Evolutionary conservation across 2,888 invertebrate species (phyloP).

Genomic region (Pseudoips prasinana): DNA sequence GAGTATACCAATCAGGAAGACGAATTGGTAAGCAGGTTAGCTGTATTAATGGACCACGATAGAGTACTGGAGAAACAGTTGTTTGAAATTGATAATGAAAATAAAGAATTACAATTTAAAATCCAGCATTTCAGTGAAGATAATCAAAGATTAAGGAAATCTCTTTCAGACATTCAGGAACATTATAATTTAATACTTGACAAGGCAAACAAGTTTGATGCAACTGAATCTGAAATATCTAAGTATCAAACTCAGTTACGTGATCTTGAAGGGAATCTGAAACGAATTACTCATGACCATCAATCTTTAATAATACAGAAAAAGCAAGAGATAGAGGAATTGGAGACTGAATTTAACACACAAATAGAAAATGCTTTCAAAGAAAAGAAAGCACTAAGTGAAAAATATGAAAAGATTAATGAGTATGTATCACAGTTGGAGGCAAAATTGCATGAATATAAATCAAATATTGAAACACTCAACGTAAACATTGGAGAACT

Average conservation of each 20-base stretch:
- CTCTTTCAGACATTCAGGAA: constrained; percentile 66
- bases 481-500: constrained; percentile 59
- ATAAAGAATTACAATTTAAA: constrained; percentile 78
- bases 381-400: constrained; percentile 71
- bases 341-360: constrained; percentile 70
- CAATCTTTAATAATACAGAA: constrained; percentile 64
- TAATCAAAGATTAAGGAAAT: constrained; percentile 70
- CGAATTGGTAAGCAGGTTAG: constrained; percentile 83
- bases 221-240: constrained; percentile 50
- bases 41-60: constrained; percentile 83
- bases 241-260: constrained; percentile 59
- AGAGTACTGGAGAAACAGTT: constrained; percentile 84
- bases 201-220: constrained; percentile 57
- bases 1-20: constrained; percentile 84
- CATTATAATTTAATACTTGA: constrained; percentile 56
- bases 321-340: constrained; percentile 66
- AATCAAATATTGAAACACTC: constrained; percentile 52
- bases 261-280: constrained; percentile 69
- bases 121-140: constrained; percentile 76
- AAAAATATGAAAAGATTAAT: constrained; percentile 72
- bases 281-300: constrained; percentile 55
- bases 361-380: constrained; percentile 73
- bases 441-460: constrained; percentile 58
- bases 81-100: constrained; percentile 81
- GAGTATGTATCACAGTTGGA: constrained; percentile 69